These are phyloP conservation scores for Drosophila meridiana DNA, from an alignment of 2,888 invertebrate genomes.

Conservation along the genomic window DNA sequence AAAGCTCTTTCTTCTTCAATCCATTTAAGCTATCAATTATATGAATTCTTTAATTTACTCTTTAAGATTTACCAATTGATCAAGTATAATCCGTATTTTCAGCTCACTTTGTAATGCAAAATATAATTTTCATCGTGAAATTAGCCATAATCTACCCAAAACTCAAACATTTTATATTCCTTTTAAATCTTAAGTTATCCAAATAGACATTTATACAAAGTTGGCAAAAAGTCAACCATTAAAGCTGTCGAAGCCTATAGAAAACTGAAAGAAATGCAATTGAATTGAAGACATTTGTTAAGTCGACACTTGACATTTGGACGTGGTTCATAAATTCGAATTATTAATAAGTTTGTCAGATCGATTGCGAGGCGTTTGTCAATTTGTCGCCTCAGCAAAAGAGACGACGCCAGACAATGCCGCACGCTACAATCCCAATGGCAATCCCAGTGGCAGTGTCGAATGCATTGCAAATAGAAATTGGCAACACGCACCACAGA, in stretches of 20 bases:
- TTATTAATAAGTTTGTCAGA: conserved; percentile 65
- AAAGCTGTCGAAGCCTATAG: background rate
- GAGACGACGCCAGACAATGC: conserved; percentile 14
- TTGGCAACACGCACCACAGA: conserved; percentile 50
- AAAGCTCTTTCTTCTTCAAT: too few species aligned
- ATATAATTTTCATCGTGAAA: too few species aligned
- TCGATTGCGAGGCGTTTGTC: conserved; percentile 49
- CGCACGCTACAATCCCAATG: conserved; percentile 41
- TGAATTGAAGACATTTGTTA: background rate
- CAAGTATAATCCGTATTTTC: too few species aligned
- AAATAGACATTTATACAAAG: too few species aligned
- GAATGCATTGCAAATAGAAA: conserved; percentile 58
- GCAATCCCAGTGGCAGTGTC: conserved; percentile 36
- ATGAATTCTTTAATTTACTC: too few species aligned
- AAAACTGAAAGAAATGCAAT: background rate
- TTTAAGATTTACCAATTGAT: too few species aligned
- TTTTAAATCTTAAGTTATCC: too few species aligned
- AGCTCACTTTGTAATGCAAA: too few species aligned
- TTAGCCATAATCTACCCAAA: too few species aligned
- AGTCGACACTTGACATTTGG: conserved; percentile 26
- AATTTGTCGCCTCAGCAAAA: conserved; percentile 71
- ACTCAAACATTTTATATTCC: too few species aligned
- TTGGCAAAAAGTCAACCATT: background rate
- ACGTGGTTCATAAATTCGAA: conserved; percentile 24
- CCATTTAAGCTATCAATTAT: too few species aligned